These are phyloP conservation scores for Limnephilus marmoratus DNA, from an alignment of 2,888 invertebrate genomes.

Conservation along the genomic window DNA sequence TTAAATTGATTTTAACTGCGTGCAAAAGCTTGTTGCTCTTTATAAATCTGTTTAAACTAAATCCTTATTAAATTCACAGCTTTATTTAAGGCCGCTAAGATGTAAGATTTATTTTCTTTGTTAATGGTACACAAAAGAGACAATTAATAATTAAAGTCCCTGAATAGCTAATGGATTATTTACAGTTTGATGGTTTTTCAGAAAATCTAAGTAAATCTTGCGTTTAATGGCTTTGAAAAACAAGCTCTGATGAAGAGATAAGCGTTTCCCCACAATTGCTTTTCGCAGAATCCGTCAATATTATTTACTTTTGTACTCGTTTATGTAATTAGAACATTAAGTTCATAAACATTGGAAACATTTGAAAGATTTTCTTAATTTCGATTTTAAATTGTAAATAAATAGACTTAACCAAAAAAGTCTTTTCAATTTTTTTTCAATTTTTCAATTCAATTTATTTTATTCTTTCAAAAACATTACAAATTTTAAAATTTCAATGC, in stretches of 20 bases:
- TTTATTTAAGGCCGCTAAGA: neutral
- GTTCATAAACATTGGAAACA: neutral
- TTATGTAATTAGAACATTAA: neutral
- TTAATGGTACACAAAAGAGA: neutral
- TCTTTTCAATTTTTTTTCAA: too few relatives aligned
- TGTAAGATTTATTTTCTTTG: neutral
- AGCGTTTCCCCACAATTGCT: neutral
- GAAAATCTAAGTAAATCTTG: neutral
- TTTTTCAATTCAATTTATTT: too few relatives aligned
- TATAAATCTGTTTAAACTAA: neutral
- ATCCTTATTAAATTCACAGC: neutral
- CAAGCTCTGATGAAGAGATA: neutral
- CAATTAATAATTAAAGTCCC: neutral
- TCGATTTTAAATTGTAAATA: too few relatives aligned
- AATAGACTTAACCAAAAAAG: too few relatives aligned
- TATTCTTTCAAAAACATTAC: too few relatives aligned
- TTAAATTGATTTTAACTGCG: neutral
- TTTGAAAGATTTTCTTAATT: too few relatives aligned
- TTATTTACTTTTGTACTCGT: neutral
- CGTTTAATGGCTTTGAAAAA: neutral
- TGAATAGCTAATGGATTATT: neutral
- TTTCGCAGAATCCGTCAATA: neutral
- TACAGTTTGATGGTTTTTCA: neutral
- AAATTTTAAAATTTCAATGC: too few relatives aligned
- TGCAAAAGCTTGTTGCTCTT: neutral